Evolutionary conservation across 2,797 vertebrate species (phyloP).

Genomic region (Momotus momota): DNA sequence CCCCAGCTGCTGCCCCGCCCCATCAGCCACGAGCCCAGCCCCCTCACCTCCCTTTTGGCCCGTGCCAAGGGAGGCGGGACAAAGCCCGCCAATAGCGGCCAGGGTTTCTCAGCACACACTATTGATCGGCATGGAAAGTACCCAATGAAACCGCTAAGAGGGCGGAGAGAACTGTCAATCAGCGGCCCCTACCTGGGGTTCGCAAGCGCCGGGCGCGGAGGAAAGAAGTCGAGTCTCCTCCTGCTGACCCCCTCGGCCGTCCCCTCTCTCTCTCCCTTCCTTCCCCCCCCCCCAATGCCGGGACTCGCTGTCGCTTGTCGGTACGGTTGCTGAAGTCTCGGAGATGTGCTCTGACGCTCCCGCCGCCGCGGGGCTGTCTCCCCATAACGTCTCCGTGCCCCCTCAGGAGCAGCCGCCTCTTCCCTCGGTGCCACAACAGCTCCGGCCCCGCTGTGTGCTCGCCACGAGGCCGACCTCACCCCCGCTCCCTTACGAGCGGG

Average conservation of each 20-base stretch:
- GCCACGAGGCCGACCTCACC: too few species aligned
- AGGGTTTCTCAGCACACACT: rapidly evolving
- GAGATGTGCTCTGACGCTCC: too few species aligned
- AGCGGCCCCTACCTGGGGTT: too few species aligned
- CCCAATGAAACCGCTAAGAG: not conserved
- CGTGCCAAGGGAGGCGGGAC: not conserved
- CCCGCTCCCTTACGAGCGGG: not conserved
- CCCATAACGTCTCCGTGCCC: rapidly evolving
- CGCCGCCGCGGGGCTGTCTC: not conserved
- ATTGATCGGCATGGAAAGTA: slow-evolving; percentile 16
- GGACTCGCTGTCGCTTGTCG: too few species aligned
- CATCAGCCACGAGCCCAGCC: not conserved
- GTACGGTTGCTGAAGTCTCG: too few species aligned
- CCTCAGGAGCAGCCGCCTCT: not conserved
- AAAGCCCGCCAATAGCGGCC: rapidly evolving
- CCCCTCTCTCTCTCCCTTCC: too few species aligned
- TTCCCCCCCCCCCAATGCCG: rapidly evolving
- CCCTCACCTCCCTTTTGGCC: rapidly evolving
- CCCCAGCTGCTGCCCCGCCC: not conserved
- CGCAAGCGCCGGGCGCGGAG: too few species aligned
- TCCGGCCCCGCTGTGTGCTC: too few species aligned
- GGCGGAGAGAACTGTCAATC: not conserved
- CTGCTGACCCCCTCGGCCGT: too few species aligned
- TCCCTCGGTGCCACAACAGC: too few species aligned
- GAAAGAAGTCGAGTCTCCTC: too few species aligned